Evolutionary conservation across 2,888 invertebrate species (phyloP).

Genomic region (Melolontha melolontha): DNA sequence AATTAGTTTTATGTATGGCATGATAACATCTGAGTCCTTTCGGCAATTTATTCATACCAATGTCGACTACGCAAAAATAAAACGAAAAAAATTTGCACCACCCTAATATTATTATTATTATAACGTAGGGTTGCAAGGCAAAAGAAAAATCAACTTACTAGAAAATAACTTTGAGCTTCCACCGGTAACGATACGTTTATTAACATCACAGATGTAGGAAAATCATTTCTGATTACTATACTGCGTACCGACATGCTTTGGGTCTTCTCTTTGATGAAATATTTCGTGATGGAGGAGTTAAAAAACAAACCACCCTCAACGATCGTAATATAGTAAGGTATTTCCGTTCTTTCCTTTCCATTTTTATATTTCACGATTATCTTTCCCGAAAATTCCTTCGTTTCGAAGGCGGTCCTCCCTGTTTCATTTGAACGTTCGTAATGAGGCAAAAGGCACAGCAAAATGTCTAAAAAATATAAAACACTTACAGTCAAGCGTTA

Average conservation of each 20-base stretch:
- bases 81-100: too few species aligned
- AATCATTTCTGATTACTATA: constrained; percentile 75
- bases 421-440: constrained; percentile 47
- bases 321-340: constrained; percentile 75
- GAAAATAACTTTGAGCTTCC: constrained; percentile 72
- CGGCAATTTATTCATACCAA: too few species aligned
- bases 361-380: constrained; percentile 69
- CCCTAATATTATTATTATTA: too few species aligned
- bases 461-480: background rate
- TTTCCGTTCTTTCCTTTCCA: constrained; percentile 66
- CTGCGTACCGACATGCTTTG: constrained; percentile 67
- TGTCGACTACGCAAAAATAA: too few species aligned
- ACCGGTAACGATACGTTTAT: constrained; percentile 76
- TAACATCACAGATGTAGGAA: constrained; percentile 78
- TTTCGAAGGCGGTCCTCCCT: constrained; percentile 71
- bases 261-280: constrained; percentile 63
- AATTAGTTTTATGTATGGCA: too few species aligned
- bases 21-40: too few species aligned
- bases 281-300: constrained; percentile 69
- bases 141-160: constrained; percentile 63
- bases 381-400: constrained; percentile 70
- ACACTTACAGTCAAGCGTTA: constrained; percentile 78
- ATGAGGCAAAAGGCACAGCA: background rate
- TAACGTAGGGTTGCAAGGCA: constrained; percentile 2
- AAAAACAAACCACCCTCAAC: constrained; percentile 71